phyloP scores from a whole-genome alignment of 1,140 invertebrate genomes.

The Calycopis cecrops region DNA sequence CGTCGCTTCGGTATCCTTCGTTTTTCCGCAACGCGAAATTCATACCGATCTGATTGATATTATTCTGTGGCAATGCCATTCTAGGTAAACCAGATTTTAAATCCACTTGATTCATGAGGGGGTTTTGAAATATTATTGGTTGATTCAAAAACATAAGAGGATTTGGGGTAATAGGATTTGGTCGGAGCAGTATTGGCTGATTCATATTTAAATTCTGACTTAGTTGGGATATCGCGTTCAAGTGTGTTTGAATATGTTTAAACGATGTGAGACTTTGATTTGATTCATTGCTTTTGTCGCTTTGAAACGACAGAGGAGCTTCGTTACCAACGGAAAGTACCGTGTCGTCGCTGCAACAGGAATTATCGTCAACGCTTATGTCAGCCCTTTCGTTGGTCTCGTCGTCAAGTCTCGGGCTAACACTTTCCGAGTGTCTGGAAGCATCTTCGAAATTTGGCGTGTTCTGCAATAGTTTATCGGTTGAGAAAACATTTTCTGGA shows the following conservation, averaged over 20 bases:
- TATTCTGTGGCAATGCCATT: conserved; percentile 40
- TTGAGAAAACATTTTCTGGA: conserved; percentile 72
- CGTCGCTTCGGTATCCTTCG: conserved; percentile 40
- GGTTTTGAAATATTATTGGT: conserved; percentile 65
- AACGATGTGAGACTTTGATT: conserved; percentile 67
- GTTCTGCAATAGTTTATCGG: conserved; percentile 65
- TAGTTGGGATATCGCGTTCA: conserved; percentile 77
- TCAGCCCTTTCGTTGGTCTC: conserved; percentile 52
- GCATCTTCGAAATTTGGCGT: conserved; percentile 64
- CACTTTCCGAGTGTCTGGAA: conserved; percentile 46
- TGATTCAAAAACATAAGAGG: conserved; percentile 72
- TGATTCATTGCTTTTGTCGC: conserved; percentile 38
- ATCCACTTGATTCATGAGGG: conserved; percentile 52
- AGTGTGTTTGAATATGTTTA: conserved; percentile 77
- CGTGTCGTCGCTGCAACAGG: conserved; percentile 80
- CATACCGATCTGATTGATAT: conserved; percentile 33
- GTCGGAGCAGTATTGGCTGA: conserved; percentile 60
- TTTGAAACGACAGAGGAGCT: conserved; percentile 50
- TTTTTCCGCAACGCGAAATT: conserved; percentile 46
- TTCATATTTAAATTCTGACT: conserved; percentile 68
- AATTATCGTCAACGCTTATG: conserved; percentile 70
- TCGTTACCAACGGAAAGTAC: conserved; percentile 82
- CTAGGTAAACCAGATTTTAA: conserved; percentile 44
- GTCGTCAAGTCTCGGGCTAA: conserved; percentile 51
- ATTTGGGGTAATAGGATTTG: conserved; percentile 70